phyloP scores from a whole-genome alignment of 1,140 invertebrate genomes.

The Drosophila asahinai region DNA sequence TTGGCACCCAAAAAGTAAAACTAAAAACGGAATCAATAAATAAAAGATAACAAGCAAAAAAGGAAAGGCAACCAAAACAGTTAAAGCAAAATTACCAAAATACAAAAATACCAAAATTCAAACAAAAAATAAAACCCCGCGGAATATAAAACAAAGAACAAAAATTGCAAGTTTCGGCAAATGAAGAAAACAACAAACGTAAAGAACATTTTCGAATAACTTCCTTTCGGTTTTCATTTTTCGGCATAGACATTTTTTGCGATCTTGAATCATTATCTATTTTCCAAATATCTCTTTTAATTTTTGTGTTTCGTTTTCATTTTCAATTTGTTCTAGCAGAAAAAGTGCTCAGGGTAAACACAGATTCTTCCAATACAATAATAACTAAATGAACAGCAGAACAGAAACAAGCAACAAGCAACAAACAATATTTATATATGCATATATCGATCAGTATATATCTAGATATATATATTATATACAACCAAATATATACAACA shows the following conservation, averaged over 20 bases:
- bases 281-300: constrained; percentile 4
- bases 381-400: constrained; percentile 65
- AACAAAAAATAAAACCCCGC: constrained; percentile 45
- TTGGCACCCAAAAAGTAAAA: constrained; percentile 69
- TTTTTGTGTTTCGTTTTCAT: constrained; percentile 36
- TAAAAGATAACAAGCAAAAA: constrained; percentile 23
- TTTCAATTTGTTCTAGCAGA: constrained; percentile 75
- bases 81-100: constrained; percentile 25
- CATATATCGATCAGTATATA: constrained; percentile 55
- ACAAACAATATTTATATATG: constrained; percentile 75
- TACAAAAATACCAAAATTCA: constrained; percentile 36
- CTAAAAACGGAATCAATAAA: constrained; percentile 22
- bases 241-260: constrained; percentile 48
- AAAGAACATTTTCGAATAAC: constrained; percentile 38
- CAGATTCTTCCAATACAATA: constrained; percentile 83
- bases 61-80: constrained; percentile 33
- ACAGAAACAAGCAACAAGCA: constrained; percentile 31
- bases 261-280: constrained; percentile 14
- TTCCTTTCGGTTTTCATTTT: constrained; percentile 65
- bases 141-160: constrained; percentile 9
- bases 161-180: constrained; percentile 75
- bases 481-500: constrained; percentile 59
- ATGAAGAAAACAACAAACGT: constrained; percentile 21
- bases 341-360: constrained; percentile 82
- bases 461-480: constrained; percentile 49